A percentile compares a stretch with the other conserved stretches of the same genome.
Evolutionary conservation across 2,797 vertebrate genomes (phyloP).

Genomic region (Carapus acus): DNA sequence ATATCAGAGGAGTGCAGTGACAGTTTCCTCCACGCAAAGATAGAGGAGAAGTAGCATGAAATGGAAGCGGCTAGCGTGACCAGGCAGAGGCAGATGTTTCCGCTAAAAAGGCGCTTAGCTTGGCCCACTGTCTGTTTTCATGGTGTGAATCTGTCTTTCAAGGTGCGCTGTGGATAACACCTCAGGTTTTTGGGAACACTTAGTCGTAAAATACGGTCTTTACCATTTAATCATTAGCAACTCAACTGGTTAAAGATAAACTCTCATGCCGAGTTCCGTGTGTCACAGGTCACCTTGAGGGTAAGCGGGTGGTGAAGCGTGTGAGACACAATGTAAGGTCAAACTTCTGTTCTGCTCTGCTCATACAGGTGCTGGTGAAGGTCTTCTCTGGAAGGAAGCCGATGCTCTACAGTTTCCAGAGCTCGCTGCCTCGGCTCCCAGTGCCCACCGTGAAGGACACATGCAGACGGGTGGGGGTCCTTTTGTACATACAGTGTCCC

Average conservation of each 20-base stretch:
- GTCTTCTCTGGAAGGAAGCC: slow-evolving; percentile 93
- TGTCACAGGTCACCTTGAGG: too few species aligned
- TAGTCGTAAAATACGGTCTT: too few species aligned
- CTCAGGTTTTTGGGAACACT: too few species aligned
- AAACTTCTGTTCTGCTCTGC: slow-evolving; percentile 23
- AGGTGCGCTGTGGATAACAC: too few species aligned
- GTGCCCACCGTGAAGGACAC: slow-evolving; percentile 87
- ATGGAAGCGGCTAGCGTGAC: background rate
- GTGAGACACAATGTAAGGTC: too few species aligned
- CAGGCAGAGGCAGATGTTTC: background rate
- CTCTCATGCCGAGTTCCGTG: too few species aligned
- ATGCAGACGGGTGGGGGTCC: slow-evolving; percentile 68
- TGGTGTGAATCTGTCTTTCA: too few species aligned
- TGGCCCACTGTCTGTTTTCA: too few species aligned
- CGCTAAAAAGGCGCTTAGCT: background rate
- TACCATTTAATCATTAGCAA: too few species aligned
- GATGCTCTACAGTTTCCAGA: slow-evolving; percentile 98
- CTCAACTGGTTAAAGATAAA: too few species aligned
- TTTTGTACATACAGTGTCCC: background rate
- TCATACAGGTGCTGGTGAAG: slow-evolving; percentile 75
- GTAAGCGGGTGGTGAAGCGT: background rate
- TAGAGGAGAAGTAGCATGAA: background rate
- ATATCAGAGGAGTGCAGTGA: slow-evolving; percentile 1
- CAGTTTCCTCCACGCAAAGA: background rate
- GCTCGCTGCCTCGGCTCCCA: slow-evolving; percentile 85